Base-by-base conservation (phyloP, 30 jellyfish, hydroid and myxozoan genomes). In the Rhopilema esculentum region DNA sequence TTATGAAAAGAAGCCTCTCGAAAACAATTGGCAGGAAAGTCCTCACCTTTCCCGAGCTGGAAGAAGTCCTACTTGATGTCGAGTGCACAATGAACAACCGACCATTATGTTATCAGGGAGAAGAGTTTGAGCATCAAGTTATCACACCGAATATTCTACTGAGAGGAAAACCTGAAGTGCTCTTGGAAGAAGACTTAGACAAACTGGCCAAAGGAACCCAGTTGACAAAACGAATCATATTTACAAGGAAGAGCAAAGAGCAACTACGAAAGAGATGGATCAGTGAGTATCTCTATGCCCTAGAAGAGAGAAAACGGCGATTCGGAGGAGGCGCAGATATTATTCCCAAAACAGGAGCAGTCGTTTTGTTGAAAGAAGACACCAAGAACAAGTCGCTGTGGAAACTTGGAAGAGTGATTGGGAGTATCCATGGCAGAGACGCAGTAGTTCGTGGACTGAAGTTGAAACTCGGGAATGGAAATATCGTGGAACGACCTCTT, bases 331-430 rank as follows among this genome's bases (percentile, higher is more conserved):
- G 85, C 78, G 73, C 76, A 29, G 57, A 51, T 68, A 66, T 50
- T 24, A 72, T 29, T 33, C 95, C 90, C 66, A 69, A 70, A 40
- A 48, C 49, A 68, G 95, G 90, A 49, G 84, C 85, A 30, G 51
- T 87, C 49, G 95, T 87, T 19, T 75, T 87, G 85, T 27, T 87
- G 51, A 87, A 76, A 87, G 95, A 87, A n/a, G 90, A 87, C 79
- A 70, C 77, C 82, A 87, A 87, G 84, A 72, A 75, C 75, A 87
- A 70, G 90, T 68, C 90, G 66, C 85, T 75, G 28, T 78, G 88
- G 90, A 86, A 75, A 49, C 77, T 87, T 48, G 95, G 91, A 32
- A 69, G 95, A 73, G 84, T 87, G 66, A 71, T 75, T 27, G 89
- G 90, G 63, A 49, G 22, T 62, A 77, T 75, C 75, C 22, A 69